A percentile compares a stretch with the other conserved stretches of the same genome.
phyloP scores from a whole-genome alignment of 2,113 vertebrate species.

The Peromyscus leucopus region DNA sequence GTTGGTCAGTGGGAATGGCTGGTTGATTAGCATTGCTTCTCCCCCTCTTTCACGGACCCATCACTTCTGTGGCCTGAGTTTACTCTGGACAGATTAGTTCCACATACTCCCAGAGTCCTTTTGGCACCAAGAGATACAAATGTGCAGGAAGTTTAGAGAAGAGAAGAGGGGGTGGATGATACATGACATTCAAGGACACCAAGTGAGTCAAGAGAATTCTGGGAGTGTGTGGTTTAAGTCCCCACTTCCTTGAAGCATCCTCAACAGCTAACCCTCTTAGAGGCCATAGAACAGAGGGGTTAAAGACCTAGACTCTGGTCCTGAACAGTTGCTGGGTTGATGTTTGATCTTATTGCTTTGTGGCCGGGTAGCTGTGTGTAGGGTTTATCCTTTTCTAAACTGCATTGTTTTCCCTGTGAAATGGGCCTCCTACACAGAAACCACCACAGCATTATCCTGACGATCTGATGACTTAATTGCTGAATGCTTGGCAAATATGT shows the following conservation, averaged over 20 bases:
- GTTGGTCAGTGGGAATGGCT: not conserved
- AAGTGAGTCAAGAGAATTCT: not conserved
- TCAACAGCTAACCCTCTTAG: not conserved
- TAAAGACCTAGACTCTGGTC: not conserved
- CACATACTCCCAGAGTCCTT: too few relatives aligned
- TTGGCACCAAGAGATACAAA: not conserved
- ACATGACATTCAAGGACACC: not conserved
- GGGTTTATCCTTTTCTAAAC: not conserved
- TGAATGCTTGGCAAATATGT: not conserved
- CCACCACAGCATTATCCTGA: not conserved
- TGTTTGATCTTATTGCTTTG: not conserved
- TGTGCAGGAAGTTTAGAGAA: not conserved
- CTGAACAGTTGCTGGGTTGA: not conserved
- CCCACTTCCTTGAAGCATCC: not conserved
- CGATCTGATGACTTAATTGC: not conserved
- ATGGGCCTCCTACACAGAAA: not conserved
- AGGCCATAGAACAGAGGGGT: not conserved
- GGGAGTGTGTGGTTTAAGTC: not conserved
- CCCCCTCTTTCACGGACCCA: too few relatives aligned
- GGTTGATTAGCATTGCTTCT: not conserved
- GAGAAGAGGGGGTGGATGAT: not conserved
- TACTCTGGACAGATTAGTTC: not conserved
- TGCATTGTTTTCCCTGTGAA: not conserved
- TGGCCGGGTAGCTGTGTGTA: not conserved
- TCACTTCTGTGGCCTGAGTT: not conserved